Conservation (phyloP, 2,888 invertebrate genomes). For the Parnassius smintheus region DNA sequence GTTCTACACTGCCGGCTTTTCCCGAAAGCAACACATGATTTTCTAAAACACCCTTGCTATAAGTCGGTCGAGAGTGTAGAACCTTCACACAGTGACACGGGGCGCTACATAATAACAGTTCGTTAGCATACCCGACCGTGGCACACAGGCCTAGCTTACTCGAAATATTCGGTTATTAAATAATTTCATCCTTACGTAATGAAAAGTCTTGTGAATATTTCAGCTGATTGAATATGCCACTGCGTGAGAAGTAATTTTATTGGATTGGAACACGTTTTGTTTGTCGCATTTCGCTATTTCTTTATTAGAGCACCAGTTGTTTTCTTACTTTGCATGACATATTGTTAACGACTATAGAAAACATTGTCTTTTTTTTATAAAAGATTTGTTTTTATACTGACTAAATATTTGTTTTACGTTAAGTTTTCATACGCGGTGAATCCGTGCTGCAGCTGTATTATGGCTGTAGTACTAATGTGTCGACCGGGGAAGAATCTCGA, state of each 20-base stretch:
- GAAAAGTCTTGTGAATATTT: conserved; percentile 16
- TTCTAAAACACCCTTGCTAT: conserved; percentile 66
- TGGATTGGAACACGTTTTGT: too few relatives aligned
- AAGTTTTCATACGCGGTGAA: too few relatives aligned
- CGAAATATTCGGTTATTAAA: conserved; percentile 71
- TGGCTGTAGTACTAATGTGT: too few relatives aligned
- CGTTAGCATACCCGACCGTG: conserved; percentile 69
- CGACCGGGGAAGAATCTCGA: too few relatives aligned
- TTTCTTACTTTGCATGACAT: too few relatives aligned
- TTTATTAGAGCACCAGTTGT: too few relatives aligned
- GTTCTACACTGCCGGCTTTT: conserved; percentile 51
- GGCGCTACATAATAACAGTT: conserved; percentile 72
- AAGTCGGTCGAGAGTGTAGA: conserved; percentile 78
- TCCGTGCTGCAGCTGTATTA: too few relatives aligned
- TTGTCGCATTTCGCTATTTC: too few relatives aligned
- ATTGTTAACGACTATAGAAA: too few relatives aligned
- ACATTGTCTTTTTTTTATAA: too few relatives aligned
- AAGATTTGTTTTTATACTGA: too few relatives aligned
- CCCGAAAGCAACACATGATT: conserved; percentile 73
- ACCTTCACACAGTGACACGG: conserved; percentile 79
- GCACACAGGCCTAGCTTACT: conserved; percentile 37
- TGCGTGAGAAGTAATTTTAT: not conserved
- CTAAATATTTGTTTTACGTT: too few relatives aligned
- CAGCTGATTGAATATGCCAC: conserved; percentile 8
- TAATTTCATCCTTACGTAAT: conserved; percentile 40